Evolutionary conservation across 1,140 invertebrate species (phyloP), one percentile per base, ranked within the genome.

Genomic region (Psix sp.): DNA sequence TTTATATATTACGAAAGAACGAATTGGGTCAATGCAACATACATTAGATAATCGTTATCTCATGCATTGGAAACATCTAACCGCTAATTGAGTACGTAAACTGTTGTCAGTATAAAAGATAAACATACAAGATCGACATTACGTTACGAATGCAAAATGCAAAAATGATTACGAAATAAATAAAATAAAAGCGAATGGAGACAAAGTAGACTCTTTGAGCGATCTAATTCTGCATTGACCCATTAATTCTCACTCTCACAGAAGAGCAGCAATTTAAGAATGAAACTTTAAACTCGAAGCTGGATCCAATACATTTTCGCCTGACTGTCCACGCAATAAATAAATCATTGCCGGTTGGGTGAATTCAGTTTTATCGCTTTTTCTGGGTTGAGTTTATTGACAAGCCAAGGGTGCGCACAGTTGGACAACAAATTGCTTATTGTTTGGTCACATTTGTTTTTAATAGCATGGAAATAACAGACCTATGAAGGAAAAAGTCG

Each of bases 41-140:
- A 46, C 46, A 49, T 72, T 42, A 57, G 51, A 57, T 56, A 62
- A 56, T 63, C 51, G 59, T 52, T 65, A 72, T 72, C 54, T 51
- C 31, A 6, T 52, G 52, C 36, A 63, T 16, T 39, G 52, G 43
- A 51, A 51, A 63, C 35, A 20, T 36, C 39, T 29, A 36, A 10
- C 31, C 39, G 16, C 48, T 63, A 63, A 63, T 63, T 63, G 59
- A 63, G 46, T 43, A 18, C 36, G 39, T 45, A 43, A 36, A 43
- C 14, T n/a, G 16, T 35, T 48, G 20, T 39, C 39, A 7, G 15
- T 46, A 26, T 18, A 17, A 51, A 36, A 62, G 45, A 51, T 51
- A 51, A 62, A 51, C 38, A 49, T 14, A 21, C 16, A 33, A 40
- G 16, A 51, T 48, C n/a, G 5, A 45, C 52, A 31, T 39, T 20